Base-by-base conservation (phyloP, 2,888 invertebrate genomes). In the Cephonodes hylas region DNA sequence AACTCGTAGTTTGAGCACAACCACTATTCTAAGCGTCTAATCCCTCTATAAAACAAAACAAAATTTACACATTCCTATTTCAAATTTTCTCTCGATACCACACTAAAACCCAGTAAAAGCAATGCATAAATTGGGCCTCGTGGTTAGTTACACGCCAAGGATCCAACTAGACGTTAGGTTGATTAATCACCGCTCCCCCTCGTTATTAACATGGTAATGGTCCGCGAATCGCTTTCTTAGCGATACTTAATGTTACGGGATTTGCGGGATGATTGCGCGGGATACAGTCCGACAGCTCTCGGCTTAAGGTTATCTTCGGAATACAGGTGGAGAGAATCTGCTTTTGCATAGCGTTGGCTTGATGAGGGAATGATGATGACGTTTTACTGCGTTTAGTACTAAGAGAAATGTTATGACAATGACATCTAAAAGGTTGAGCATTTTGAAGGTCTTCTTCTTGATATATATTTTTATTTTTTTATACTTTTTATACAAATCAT, bases 151-250 rank as follows among this genome's bases (percentile, higher is more conserved):
- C 70, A 63, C 58, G 44, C 59, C 64, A 45, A 70, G 71, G 80
- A 77, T 82, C 81, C 79, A 78, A 80, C 82, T 79, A 83, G 81
- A 87, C 85, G 91, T 91, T 91, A 89, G 84, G 72, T 86, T 92
- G 91, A 92, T 92, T 92, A 91, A 91, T 91, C 84, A 80, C 87
- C 77, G 67, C 75, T 80, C 91, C 92, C 91, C 89, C 75, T 86
- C 74, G 87, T 89, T 91, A 91, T 92, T 91, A 91, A 91, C 92
- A 91, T 92, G 90, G 91, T 89, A 92, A 92, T 91, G 87, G 87
- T 84, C 81, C 86, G 83, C 84, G 87, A 86, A 91, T 89, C 88
- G 88, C 88, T 89, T 91, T 90, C 91, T 91, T 91, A 90, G 89
- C 89, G 81, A 89, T 89, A 89, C 90, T 90, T 91, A 91, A 91